A percentile compares a stretch with the other conserved stretches of the same genome.
Evolutionary conservation across 2,888 invertebrate species (phyloP).

Genomic region (Orchesella flavescens): DNA sequence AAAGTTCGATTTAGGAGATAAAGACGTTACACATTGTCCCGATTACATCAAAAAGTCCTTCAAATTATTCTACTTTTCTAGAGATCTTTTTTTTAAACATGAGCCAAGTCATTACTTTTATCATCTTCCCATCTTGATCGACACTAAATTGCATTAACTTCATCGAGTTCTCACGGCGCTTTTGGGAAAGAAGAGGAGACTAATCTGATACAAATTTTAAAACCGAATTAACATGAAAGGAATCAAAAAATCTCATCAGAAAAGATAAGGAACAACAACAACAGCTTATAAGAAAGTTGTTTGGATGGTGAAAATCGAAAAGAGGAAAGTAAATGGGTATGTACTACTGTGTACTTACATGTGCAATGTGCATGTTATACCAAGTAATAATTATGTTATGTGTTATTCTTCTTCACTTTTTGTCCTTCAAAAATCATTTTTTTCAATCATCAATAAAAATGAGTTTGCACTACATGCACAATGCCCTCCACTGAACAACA

Average conservation of each 20-base stretch:
- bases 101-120: too few species aligned
- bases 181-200: too few species aligned
- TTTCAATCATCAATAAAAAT: conserved; percentile 11
- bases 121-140: too few species aligned
- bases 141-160: too few species aligned
- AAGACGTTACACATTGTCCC: conserved; percentile 52
- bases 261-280: too few species aligned
- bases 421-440: not conserved
- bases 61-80: conserved; percentile 27
- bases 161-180: too few species aligned
- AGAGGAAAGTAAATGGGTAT: not conserved
- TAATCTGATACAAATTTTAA: too few species aligned
- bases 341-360: too few species aligned
- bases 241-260: too few species aligned
- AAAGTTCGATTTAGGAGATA: conserved; percentile 21
- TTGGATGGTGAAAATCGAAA: conserved; percentile 14
- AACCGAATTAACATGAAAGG: too few species aligned
- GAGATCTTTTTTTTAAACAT: not conserved
- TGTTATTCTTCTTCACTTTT: conserved; percentile 5
- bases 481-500: not conserved
- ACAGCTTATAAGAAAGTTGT: not conserved
- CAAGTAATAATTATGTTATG: not conserved
- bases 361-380: too few species aligned
- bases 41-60: conserved; percentile 50
- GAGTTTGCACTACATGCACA: not conserved